Evolutionary conservation across 1,140 invertebrate genomes (phyloP).

Genomic region (Zelostemma sp.): DNA sequence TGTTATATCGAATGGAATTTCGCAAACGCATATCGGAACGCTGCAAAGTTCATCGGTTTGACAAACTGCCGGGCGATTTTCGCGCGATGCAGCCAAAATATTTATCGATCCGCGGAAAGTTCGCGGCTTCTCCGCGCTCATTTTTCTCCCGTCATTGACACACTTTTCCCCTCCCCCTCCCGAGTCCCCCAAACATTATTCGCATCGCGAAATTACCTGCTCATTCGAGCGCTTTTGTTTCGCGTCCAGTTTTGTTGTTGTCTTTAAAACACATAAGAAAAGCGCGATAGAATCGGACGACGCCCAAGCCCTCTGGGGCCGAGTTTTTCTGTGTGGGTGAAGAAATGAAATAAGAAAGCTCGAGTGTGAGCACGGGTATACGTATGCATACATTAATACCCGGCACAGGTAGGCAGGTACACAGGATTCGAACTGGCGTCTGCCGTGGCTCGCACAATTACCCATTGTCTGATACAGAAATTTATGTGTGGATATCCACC

Average conservation of each 20-base stretch:
- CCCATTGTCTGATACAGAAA: conserved; percentile 70
- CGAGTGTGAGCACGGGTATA: conserved; percentile 25
- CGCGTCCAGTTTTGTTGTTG: not conserved
- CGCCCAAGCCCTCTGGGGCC: conserved; percentile 27
- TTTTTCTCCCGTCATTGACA: not conserved
- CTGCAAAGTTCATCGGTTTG: conserved; percentile 50
- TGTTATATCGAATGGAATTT: conserved; percentile 39
- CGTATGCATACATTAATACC: conserved; percentile 45
- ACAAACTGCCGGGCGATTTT: conserved; percentile 59
- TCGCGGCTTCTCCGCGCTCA: too few relatives aligned
- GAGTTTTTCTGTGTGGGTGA: conserved; percentile 10
- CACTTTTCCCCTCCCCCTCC: not conserved
- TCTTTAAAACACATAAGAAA: not conserved
- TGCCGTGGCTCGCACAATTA: conserved; percentile 66
- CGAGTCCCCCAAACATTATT: not conserved
- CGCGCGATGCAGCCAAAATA: conserved; percentile 39
- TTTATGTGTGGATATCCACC: conserved; percentile 66
- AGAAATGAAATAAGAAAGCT: conserved; percentile 20
- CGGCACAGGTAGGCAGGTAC: conserved; percentile 43
- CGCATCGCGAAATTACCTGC: not conserved
- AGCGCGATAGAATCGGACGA: conserved; percentile 21
- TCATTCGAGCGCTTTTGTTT: not conserved
- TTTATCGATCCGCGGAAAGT: conserved; percentile 19
- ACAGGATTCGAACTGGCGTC: conserved; percentile 44
- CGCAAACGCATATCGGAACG: conserved; percentile 41